These are phyloP conservation scores for Drosophila kanapiae DNA, from an alignment of 1,140 invertebrate species.

Conservation along the genomic window DNA sequence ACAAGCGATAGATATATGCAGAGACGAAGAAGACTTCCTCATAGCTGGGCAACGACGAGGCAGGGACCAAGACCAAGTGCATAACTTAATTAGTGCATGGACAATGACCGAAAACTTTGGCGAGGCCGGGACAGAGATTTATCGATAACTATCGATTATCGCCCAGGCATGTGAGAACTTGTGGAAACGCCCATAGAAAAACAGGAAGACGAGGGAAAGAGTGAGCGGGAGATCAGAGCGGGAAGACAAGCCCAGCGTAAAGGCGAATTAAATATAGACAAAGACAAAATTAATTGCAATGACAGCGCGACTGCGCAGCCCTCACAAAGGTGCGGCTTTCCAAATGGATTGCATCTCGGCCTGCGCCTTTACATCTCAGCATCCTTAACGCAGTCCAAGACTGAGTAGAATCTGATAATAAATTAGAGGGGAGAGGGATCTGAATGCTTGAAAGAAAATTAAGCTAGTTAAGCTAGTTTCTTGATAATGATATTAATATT, in stretches of 20 bases:
- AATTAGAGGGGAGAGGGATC: constrained; percentile 36
- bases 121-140: constrained; percentile 29
- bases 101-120: constrained; percentile 32
- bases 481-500: too few species aligned
- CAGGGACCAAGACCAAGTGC: constrained; percentile 18
- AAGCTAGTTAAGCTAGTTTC: too few species aligned
- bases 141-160: constrained; percentile 40
- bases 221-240: background rate
- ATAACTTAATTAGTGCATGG: constrained; percentile 70
- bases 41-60: constrained; percentile 36
- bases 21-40: constrained; percentile 56
- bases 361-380: constrained; percentile 18
- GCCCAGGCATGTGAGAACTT: constrained; percentile 35
- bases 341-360: constrained; percentile 46
- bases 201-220: background rate
- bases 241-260: constrained; percentile 37
- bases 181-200: constrained; percentile 29
- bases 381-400: constrained; percentile 1
- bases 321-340: constrained; percentile 42
- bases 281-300: constrained; percentile 73
- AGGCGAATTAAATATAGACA: constrained; percentile 70
- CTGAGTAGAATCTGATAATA: constrained; percentile 59
- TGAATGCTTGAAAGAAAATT: too few species aligned
- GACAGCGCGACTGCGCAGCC: constrained; percentile 39
- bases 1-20: constrained; percentile 54